Percentiles rank a stretch among this genome's conserved stretches.
These are phyloP conservation scores for Rhineura floridana DNA, from an alignment of 2,113 vertebrate genomes.

Conservation along the genomic window DNA sequence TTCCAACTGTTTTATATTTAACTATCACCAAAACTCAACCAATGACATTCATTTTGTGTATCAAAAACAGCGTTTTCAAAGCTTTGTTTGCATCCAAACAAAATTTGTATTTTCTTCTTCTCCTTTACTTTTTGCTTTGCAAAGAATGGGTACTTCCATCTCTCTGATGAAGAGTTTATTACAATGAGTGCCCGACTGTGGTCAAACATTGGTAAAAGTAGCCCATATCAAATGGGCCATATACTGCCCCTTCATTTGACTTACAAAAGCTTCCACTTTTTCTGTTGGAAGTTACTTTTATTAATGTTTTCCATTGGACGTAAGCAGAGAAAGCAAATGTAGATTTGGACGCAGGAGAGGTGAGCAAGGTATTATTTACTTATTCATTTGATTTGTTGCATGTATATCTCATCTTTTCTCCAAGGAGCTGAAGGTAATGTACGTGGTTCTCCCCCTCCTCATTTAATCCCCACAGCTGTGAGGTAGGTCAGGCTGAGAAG, in stretches of 20 bases:
- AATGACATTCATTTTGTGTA: slow-evolving; percentile 88
- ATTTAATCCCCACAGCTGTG: too few relatives aligned
- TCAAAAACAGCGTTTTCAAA: slow-evolving; percentile 89
- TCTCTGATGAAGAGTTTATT: slow-evolving; percentile 58
- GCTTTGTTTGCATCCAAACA: slow-evolving; percentile 77
- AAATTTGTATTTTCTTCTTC: slow-evolving; percentile 61
- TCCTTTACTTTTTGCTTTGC: slow-evolving; percentile 88
- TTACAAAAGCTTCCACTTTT: slow-evolving; percentile 51
- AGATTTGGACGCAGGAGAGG: slow-evolving; percentile 64
- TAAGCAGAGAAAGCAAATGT: slow-evolving; percentile 26
- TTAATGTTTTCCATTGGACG: slow-evolving; percentile 87
- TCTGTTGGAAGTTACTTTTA: slow-evolving; percentile 28
- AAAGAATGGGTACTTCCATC: slow-evolving; percentile 77
- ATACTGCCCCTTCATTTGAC: background rate
- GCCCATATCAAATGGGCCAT: slow-evolving; percentile 11
- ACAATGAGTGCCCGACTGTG: slow-evolving; percentile 46
- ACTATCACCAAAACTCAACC: slow-evolving; percentile 77
- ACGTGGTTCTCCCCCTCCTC: too few relatives aligned
- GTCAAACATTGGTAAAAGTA: slow-evolving; percentile 43
- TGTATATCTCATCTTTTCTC: too few relatives aligned
- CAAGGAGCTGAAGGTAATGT: too few relatives aligned
- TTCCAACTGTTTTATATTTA: slow-evolving; percentile 80
- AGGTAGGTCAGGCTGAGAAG: too few relatives aligned
- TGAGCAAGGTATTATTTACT: too few relatives aligned
- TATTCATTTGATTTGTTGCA: too few relatives aligned